phyloP scores from a whole-genome alignment of 2,113 vertebrate species.

The Heteronetta atricapilla region DNA sequence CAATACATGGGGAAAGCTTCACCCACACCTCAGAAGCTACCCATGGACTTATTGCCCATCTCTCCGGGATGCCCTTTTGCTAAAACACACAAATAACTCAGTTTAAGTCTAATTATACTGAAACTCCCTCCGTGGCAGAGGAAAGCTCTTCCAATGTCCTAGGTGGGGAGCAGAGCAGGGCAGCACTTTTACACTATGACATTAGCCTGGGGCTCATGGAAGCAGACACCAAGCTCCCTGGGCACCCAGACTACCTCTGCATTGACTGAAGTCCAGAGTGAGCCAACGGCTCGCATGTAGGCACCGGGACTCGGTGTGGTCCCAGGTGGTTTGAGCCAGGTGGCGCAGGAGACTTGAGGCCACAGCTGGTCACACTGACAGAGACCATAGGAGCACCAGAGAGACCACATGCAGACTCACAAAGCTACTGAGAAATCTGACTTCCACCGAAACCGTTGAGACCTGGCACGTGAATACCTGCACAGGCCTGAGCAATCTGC shows the following conservation, averaged over 20 bases:
- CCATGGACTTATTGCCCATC: background rate
- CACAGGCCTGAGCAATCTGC: background rate
- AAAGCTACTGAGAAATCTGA: background rate
- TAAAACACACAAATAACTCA: background rate
- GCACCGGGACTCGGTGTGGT: background rate
- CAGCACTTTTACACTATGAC: background rate
- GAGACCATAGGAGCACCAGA: background rate
- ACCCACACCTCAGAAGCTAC: background rate
- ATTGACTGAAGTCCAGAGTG: background rate
- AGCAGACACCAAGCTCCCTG: background rate
- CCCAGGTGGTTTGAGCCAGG: background rate
- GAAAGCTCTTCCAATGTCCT: background rate
- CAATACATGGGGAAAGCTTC: background rate
- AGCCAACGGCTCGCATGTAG: background rate
- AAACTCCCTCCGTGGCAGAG: background rate
- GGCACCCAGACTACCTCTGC: background rate
- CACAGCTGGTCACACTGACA: background rate
- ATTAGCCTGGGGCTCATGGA: background rate
- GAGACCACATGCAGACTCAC: background rate
- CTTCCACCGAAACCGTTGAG: background rate
- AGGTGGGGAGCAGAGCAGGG: background rate
- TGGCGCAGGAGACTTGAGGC: background rate
- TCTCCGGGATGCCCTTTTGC: background rate
- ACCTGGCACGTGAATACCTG: background rate
- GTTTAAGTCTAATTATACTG: background rate